phyloP scores from a whole-genome alignment of 1,140 invertebrate species.

The Helicoverpa armigera region DNA sequence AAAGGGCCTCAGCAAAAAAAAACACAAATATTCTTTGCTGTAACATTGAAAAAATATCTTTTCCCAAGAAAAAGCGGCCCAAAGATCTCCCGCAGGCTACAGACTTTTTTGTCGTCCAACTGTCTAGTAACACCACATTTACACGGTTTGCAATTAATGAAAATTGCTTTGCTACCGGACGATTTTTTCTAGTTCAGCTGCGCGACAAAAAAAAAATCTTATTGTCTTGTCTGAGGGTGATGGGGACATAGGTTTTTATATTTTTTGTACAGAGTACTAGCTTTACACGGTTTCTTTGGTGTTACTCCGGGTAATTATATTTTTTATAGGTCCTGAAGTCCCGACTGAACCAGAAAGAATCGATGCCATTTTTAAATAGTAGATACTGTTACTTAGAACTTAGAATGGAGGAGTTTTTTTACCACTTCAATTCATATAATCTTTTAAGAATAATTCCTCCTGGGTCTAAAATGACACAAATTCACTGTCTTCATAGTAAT shows the following conservation, averaged over 20 bases:
- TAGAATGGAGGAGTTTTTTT: no score
- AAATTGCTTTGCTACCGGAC: constrained; percentile 16
- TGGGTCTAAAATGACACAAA: neutral
- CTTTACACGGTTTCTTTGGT: neutral
- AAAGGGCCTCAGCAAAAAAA: neutral
- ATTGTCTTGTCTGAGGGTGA: constrained; percentile 2
- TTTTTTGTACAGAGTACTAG: neutral
- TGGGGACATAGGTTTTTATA: neutral
- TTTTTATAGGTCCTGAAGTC: neutral
- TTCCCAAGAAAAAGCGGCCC: neutral
- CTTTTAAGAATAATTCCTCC: no score
- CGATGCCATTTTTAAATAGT: no score
- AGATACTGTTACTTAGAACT: no score
- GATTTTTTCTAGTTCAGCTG: constrained; percentile 2
- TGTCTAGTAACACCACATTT: constrained; percentile 1
- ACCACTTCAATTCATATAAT: no score
- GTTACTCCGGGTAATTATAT: neutral
- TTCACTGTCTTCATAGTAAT: neutral
- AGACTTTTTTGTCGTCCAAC: constrained; percentile 21
- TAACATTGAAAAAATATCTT: neutral
- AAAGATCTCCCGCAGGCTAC: constrained; percentile 3
- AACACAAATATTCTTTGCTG: neutral
- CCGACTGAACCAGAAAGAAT: no score
- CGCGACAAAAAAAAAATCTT: constrained; percentile 32
- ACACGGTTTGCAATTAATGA: constrained; percentile 12